phyloP scores from a whole-genome alignment of 1,140 invertebrate species.

The Asobara japonica region DNA sequence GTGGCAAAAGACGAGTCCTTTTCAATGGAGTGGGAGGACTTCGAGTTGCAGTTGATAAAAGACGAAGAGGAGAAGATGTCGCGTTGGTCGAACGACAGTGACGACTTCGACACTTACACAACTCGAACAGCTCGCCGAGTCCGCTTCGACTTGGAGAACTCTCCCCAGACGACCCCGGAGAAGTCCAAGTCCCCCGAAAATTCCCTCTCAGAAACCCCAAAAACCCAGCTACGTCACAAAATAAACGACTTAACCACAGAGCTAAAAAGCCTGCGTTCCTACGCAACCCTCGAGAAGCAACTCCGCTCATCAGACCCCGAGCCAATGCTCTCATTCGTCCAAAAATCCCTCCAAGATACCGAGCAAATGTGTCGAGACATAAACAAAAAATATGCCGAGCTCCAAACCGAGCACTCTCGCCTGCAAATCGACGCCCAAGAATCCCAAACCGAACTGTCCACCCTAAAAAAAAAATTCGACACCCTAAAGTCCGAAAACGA shows the following conservation, averaged over 20 bases:
- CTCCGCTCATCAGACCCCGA: slow-evolving; percentile 27
- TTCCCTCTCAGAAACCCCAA: slow-evolving; percentile 47
- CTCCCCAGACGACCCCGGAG: neutral
- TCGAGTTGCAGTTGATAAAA: slow-evolving; percentile 51
- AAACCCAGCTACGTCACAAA: slow-evolving; percentile 42
- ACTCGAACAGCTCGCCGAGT: slow-evolving; percentile 11
- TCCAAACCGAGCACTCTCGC: slow-evolving; percentile 29
- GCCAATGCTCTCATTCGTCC: slow-evolving; percentile 20
- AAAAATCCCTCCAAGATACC: slow-evolving; percentile 32
- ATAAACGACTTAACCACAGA: slow-evolving; percentile 41
- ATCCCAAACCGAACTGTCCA: neutral
- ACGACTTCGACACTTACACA: slow-evolving; percentile 14
- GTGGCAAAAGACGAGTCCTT: slow-evolving; percentile 31
- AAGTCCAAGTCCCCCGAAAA: neutral
- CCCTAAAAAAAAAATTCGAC: neutral
- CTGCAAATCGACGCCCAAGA: neutral
- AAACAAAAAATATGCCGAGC: slow-evolving; percentile 37
- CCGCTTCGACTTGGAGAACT: neutral
- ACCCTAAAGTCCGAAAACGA: slow-evolving; percentile 35
- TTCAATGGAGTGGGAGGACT: slow-evolving; percentile 46
- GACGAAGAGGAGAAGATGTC: slow-evolving; percentile 32
- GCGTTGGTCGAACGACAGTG: slow-evolving; percentile 15
- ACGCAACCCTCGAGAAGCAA: slow-evolving; percentile 55
- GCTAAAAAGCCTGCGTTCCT: slow-evolving; percentile 44
- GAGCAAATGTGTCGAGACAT: slow-evolving; percentile 28